These are phyloP conservation scores for Cosmorhoe ocellata DNA, from an alignment of 2,888 invertebrate genomes.

Conservation along the genomic window DNA sequence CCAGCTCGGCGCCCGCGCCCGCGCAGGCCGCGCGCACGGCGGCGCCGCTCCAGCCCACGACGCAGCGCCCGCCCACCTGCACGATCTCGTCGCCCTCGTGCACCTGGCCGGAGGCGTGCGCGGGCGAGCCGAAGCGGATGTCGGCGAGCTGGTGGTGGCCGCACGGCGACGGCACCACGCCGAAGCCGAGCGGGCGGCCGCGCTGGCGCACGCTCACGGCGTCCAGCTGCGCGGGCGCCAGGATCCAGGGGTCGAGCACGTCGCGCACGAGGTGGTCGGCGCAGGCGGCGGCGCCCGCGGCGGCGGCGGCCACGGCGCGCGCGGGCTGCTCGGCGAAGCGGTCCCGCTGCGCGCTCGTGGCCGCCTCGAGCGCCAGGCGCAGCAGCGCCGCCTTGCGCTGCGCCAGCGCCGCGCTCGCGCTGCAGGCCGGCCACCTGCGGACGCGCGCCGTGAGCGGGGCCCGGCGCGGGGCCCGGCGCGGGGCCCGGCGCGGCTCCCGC, in stretches of 20 bases:
- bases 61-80: conserved; percentile 83
- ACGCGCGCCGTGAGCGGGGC: conserved; percentile 83
- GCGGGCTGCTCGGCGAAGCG: conserved; percentile 94
- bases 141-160: conserved; percentile 90
- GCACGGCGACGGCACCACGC: conserved; percentile 92
- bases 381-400: conserved; percentile 84
- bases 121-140: conserved; percentile 95
- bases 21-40: conserved; percentile 38
- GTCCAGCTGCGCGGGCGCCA: conserved; percentile 96
- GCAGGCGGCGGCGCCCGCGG: conserved; percentile 88
- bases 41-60: conserved; percentile 63
- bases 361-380: conserved; percentile 91
- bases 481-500: conserved; percentile 41
- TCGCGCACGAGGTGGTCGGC: conserved; percentile 87
- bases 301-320: conserved; percentile 87
- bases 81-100: conserved; percentile 97
- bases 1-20: conserved; percentile 42
- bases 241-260: conserved; percentile 91
- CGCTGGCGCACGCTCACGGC: conserved; percentile 93
- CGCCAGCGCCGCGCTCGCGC: conserved; percentile 44
- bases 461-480: conserved; percentile 52
- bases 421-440: conserved; percentile 33
- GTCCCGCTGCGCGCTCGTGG: conserved; percentile 94
- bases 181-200: conserved; percentile 94
- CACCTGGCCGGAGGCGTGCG: conserved; percentile 95